Evolutionary conservation across 2,888 invertebrate genomes (phyloP), one percentile per base, ranked within the genome.

Genomic region (Drosophila meridionalis): DNA sequence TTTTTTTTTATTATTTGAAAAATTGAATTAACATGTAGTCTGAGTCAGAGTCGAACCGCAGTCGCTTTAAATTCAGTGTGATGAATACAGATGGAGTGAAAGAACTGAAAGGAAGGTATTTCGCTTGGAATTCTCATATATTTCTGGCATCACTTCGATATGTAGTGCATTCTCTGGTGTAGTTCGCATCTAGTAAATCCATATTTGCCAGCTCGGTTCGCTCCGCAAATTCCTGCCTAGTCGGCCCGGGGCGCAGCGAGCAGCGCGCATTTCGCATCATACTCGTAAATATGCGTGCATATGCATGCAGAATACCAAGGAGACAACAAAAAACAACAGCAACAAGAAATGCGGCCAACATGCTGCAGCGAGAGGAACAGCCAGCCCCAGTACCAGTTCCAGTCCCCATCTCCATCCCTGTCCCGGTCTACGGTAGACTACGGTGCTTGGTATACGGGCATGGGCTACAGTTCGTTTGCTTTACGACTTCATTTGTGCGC

Each of bases 401-500:
- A 4, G 6, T 14, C 12, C 6, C 26, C 7, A 3, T 8, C 4
- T 14, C 47, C 32, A 20, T 50, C 47, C 45, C 52, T 20, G 48
- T n/a, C 30, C n/a, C 14, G 20, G 14, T n/a, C n/a, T 30, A 30
- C 48, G 28, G 40, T 40, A 14, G 14, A 40, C 20, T 20, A 20
- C 40, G 40, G 47, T 47, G 11, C 3, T n/a, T n/a, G 9, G 7
- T 43, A 50, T 62, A 66, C 36, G 80, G 69, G 43, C 43, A 52
- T 14, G 60, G 81, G 53, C 67, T 65, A 74, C 76, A 74, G 77
- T 77, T 74, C 72, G 83, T 83, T 88, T 85, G 87, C 78, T 85
- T 85, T 85, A 85, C 87, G 85, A 88, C 85, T 85, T 81, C 83
- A 85, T 90, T 85, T 85, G 83, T 86, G 81, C 70, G 85, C 89